Percentiles rank a stretch among this genome's conserved stretches.
These are phyloP conservation scores for Taenioides sp. DNA, from an alignment of 2,797 vertebrate species.

Conservation along the genomic window DNA sequence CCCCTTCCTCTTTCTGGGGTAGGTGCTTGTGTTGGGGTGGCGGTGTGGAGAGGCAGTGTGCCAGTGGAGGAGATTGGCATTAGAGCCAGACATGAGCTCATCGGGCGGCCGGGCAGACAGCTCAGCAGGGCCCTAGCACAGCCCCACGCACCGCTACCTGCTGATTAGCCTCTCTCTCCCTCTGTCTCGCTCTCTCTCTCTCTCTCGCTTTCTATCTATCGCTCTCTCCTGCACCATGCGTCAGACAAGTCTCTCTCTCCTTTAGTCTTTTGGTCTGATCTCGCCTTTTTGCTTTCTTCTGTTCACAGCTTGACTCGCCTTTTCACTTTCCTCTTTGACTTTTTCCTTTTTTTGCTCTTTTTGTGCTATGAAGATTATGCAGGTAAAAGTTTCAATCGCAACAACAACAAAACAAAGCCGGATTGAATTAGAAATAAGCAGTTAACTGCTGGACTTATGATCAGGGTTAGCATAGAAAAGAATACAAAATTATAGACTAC, in stretches of 20 bases:
- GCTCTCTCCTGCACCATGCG: constrained; percentile 8
- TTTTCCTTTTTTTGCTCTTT: background rate
- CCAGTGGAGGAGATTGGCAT: constrained; percentile 94
- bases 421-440: background rate
- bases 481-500: background rate
- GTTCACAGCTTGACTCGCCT: background rate
- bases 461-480: background rate
- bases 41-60: constrained; percentile 70
- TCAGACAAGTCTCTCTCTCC: constrained; percentile 53
- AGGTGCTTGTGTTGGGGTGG: constrained; percentile 21
- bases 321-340: constrained; percentile 3
- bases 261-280: constrained; percentile 41
- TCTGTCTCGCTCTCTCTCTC: constrained; percentile 37
- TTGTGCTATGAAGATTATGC: background rate
- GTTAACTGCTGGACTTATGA: background rate
- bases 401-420: background rate
- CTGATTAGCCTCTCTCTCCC: constrained; percentile 83
- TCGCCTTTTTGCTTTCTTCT: constrained; percentile 23
- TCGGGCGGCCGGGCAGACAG: constrained; percentile 91
- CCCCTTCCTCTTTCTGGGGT: constrained; percentile 3
- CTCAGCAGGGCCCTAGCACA: constrained; percentile 89
- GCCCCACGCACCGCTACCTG: constrained; percentile 91
- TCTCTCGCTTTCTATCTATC: constrained; percentile 35
- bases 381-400: background rate
- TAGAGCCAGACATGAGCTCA: constrained; percentile 99